These are phyloP conservation scores for Rhodinocichla rosea DNA, from an alignment of 2,113 vertebrate genomes.

Conservation along the genomic window DNA sequence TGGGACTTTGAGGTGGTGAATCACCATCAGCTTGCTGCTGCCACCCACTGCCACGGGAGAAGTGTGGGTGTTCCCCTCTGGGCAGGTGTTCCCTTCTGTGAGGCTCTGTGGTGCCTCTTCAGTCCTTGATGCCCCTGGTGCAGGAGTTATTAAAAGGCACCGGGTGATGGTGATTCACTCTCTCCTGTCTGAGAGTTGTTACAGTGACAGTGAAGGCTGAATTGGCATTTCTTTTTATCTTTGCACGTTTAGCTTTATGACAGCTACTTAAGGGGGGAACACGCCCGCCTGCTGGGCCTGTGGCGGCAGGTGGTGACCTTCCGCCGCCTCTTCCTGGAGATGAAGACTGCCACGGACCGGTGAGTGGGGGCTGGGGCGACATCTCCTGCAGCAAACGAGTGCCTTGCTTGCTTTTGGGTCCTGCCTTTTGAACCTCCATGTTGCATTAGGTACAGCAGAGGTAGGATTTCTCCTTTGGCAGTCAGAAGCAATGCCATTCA, in stretches of 20 bases:
- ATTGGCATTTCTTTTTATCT: not conserved
- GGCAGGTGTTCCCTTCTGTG: not conserved
- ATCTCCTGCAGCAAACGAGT: not conserved
- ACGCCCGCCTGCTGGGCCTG: constrained; percentile 71
- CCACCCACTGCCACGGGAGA: not conserved
- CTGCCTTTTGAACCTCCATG: not conserved
- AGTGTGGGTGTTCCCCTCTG: not conserved
- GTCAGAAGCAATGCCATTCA: not conserved
- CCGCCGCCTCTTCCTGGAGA: constrained; percentile 76
- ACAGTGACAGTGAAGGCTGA: not conserved
- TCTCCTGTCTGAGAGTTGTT: not conserved
- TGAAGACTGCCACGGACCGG: constrained; percentile 89
- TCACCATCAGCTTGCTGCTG: not conserved
- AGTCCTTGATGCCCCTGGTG: not conserved
- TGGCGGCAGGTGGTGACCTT: constrained; percentile 85
- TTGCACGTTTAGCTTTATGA: constrained; percentile 70
- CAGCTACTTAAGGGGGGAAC: constrained; percentile 71
- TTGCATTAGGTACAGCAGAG: not conserved
- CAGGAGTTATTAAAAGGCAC: not conserved
- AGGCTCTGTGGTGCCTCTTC: not conserved
- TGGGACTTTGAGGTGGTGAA: not conserved
- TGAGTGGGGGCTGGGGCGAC: constrained; percentile 18
- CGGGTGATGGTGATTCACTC: not conserved
- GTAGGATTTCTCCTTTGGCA: not conserved
- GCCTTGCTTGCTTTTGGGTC: not conserved